These are phyloP conservation scores for Forbesichthys papilliferus DNA, from an alignment of 2,113 vertebrate genomes.

Conservation along the genomic window DNA sequence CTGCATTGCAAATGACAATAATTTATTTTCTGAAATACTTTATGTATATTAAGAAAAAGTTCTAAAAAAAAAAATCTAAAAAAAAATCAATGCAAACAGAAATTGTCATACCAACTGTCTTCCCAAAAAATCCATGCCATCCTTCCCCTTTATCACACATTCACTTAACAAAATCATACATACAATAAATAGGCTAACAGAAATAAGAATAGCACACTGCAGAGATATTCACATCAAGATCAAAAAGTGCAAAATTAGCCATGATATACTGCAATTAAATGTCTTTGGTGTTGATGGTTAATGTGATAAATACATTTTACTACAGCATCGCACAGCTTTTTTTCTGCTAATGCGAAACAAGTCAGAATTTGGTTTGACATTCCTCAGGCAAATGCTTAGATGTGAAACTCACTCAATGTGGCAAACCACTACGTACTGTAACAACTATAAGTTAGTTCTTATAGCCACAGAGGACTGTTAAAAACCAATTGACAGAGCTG, in stretches of 20 bases:
- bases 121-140: conserved; percentile 24
- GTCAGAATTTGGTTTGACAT: background rate
- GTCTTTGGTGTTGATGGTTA: conserved; percentile 8
- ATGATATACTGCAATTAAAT: conserved; percentile 4
- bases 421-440: conserved; percentile 29
- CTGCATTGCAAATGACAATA: conserved; percentile 52
- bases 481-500: background rate
- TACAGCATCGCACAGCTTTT: conserved; percentile 9
- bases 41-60: conserved; percentile 51
- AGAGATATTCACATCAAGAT: conserved; percentile 25
- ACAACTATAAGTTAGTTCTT: background rate
- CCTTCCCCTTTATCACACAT: conserved; percentile 40
- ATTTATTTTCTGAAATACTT: conserved; percentile 61
- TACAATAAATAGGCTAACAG: conserved; percentile 31
- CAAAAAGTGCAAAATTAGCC: conserved; percentile 20
- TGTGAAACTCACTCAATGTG: conserved; percentile 16
- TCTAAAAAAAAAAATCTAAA: conserved; percentile 46
- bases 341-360: background rate
- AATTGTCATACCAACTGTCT: background rate
- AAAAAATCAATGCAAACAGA: conserved; percentile 25
- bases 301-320: conserved; percentile 16
- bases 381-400: background rate
- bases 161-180: conserved; percentile 34
- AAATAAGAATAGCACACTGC: conserved; percentile 35
- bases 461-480: background rate